Evolutionary conservation across 2,113 vertebrate genomes (phyloP), one percentile per base, ranked within the genome.

Genomic region (Edolisoma coerulescens): DNA sequence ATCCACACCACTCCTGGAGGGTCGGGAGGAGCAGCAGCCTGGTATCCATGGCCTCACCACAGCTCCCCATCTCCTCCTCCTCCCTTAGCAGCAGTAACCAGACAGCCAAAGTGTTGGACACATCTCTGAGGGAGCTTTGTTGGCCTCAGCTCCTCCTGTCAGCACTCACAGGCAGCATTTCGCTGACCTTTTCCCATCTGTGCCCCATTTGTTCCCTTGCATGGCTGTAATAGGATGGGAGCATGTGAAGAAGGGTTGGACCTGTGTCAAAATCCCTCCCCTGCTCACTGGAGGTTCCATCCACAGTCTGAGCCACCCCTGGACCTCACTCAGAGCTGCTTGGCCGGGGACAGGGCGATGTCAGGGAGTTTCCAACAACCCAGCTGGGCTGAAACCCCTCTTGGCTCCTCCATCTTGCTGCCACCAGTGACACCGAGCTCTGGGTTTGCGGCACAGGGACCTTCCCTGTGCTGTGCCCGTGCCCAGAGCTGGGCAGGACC

Each of bases 111-210:
- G n/a, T 1, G 37, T 35, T 93, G 85, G 79, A 79, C 71, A n/a
- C 4, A 4, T 47, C 54, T 89, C 90, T 92, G 90, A 96, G 73
- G 91, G 65, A 93, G 92, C 54, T 92, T 91, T 95, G 52, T 90
- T 90, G 74, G 57, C 61, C 70, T 56, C 47, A 87, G 77, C 81
- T 59, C 39, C 81, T 94, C 64, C 74, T 74, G 83, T 77, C 83
- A 85, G 82, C 90, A 86, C 76, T 77, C 7, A 1, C 33, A 89
- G 83, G 63, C 80, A 95, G 76, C 67, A 65, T 85, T 94, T 90
- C 30, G 17, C 61, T 94, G 86, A 92, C 86, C 90, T 96, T 93
- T 95, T 74, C 83, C 71, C 54, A 52, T 81, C 80, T 89, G 86
- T 89, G 89, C 91, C 76, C 54, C 52, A 11, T 92, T 95, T 95